Percentiles rank a stretch among this genome's conserved stretches.
These are phyloP conservation scores for Pagrus major DNA, from an alignment of 2,113 vertebrate species.

Conservation along the genomic window DNA sequence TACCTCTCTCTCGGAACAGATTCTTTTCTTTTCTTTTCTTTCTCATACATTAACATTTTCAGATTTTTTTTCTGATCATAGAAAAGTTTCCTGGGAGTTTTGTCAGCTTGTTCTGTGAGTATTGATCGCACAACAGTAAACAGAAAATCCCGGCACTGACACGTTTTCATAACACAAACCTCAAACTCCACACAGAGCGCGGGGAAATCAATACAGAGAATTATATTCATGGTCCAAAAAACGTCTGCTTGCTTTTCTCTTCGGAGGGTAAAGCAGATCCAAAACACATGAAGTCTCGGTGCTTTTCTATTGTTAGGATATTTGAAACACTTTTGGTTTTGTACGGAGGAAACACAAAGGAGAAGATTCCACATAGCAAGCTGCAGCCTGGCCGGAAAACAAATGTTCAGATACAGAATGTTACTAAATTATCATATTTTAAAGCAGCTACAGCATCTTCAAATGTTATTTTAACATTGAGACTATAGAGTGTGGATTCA, in stretches of 20 bases:
- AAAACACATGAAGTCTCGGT: slow-evolving; percentile 33
- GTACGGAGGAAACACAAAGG: background rate
- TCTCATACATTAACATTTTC: slow-evolving; percentile 16
- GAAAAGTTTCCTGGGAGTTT: slow-evolving; percentile 58
- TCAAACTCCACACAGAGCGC: slow-evolving; percentile 38
- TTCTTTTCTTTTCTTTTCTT: no score
- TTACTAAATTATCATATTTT: background rate
- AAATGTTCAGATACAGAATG: slow-evolving; percentile 7
- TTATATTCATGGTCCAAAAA: slow-evolving; percentile 72
- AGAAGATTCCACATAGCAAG: background rate
- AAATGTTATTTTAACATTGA: background rate
- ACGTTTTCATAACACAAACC: slow-evolving; percentile 68
- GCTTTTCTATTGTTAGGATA: slow-evolving; percentile 42
- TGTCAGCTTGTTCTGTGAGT: slow-evolving; percentile 61
- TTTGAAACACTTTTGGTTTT: slow-evolving; percentile 25
- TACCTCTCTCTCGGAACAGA: slow-evolving; percentile 27
- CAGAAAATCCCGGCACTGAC: slow-evolving; percentile 60
- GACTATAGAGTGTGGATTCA: background rate
- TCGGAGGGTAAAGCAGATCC: slow-evolving; percentile 53
- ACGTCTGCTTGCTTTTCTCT: slow-evolving; percentile 52
- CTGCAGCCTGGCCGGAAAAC: background rate
- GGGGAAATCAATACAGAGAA: slow-evolving; percentile 72
- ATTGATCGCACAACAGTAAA: slow-evolving; percentile 70
- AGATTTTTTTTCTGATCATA: slow-evolving; percentile 37
- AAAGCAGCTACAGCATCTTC: background rate